A percentile compares a stretch with the other conserved stretches of the same genome.
phyloP scores from a whole-genome alignment of 2,888 invertebrate species.

The Xiphydria camelus region DNA sequence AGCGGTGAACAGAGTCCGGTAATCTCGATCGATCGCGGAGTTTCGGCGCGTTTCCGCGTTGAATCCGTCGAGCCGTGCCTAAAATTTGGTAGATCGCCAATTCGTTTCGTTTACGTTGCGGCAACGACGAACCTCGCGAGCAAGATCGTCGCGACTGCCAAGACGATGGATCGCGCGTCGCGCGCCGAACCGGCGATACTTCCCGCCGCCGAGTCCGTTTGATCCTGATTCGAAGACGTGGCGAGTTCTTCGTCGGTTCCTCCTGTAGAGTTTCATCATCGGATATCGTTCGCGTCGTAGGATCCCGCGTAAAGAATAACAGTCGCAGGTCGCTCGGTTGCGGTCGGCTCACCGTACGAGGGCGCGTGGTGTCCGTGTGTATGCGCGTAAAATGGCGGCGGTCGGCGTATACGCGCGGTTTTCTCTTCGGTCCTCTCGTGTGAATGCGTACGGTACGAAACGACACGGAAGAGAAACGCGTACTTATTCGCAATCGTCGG shows the following conservation, averaged over 20 bases:
- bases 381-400: too few relatives aligned
- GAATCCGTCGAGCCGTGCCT: neutral
- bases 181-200: slow-evolving; percentile 24
- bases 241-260: slow-evolving; percentile 45
- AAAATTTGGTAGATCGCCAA: neutral
- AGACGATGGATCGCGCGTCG: slow-evolving; percentile 33
- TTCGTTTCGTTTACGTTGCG: neutral
- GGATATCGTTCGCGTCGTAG: slow-evolving; percentile 16
- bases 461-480: too few relatives aligned
- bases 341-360: neutral
- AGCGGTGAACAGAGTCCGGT: too few relatives aligned
- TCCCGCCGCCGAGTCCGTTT: slow-evolving; percentile 2
- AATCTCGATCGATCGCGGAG: too few relatives aligned
- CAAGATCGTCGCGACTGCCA: slow-evolving; percentile 24
- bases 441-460: too few relatives aligned
- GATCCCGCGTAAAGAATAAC: too few relatives aligned
- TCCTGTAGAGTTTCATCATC: slow-evolving; percentile 34
- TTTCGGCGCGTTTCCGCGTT: neutral
- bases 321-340: too few relatives aligned
- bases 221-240: slow-evolving; percentile 39
- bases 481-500: too few relatives aligned
- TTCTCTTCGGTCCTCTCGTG: too few relatives aligned
- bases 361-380: too few relatives aligned
- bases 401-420: too few relatives aligned
- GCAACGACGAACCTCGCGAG: slow-evolving; percentile 31